These are phyloP conservation scores for Sorex araneus DNA, from an alignment of 2,113 vertebrate species.

Conservation along the genomic window DNA sequence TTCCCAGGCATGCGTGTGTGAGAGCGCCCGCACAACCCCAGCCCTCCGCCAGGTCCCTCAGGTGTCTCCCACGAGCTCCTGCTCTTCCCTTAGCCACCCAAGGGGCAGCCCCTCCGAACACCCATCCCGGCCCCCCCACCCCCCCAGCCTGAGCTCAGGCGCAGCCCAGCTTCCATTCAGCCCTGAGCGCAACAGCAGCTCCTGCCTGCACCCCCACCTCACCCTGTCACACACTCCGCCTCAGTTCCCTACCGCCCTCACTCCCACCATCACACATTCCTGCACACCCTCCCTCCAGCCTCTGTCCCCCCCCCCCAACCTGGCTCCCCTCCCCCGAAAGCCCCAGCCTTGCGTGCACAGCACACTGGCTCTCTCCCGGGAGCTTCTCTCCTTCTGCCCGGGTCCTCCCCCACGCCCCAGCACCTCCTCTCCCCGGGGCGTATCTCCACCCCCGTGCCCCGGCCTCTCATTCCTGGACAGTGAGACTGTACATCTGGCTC, in stretches of 20 bases:
- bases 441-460: conserved; percentile 77
- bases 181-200: not conserved
- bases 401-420: conserved; percentile 72
- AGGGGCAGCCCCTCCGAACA: not conserved
- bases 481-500: conserved; percentile 88
- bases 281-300: conserved; percentile 33
- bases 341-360: conserved; percentile 50
- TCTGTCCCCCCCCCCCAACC: conserved; percentile 44
- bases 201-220: not conserved
- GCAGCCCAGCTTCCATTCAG: not conserved
- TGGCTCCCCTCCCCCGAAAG: conserved; percentile 64
- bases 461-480: conserved; percentile 85
- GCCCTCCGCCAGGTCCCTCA: not conserved
- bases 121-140: fast-evolving
- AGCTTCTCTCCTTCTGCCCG: conserved; percentile 6
- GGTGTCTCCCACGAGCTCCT: not conserved
- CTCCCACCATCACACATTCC: conserved; percentile 69
- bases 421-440: conserved; percentile 64
- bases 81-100: conserved; percentile 16
- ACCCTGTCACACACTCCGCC: conserved; percentile 13
- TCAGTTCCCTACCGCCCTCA: conserved; percentile 44
- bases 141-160: not conserved
- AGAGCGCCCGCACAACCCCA: not conserved
- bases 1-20: not conserved
- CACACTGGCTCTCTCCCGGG: conserved; percentile 17